Evolutionary conservation across 1,140 invertebrate species (phyloP).

Genomic region (Aphidius ervi): DNA sequence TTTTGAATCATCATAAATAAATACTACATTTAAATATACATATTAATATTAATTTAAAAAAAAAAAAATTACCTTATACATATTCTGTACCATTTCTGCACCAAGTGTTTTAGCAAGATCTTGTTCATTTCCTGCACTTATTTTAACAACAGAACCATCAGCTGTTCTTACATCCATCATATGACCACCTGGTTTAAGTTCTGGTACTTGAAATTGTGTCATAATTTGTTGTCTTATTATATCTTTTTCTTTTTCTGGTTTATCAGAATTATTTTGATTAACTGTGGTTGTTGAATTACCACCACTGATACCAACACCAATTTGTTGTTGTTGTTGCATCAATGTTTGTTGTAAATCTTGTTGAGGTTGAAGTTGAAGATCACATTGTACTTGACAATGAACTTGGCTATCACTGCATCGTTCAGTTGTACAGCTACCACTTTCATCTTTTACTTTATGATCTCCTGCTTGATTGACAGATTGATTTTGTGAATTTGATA

Average conservation of each 20-base stretch:
- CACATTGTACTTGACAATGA: conserved; percentile 49
- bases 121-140: conserved; percentile 64
- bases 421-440: conserved; percentile 45
- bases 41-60: not conserved
- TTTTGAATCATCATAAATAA: too few species aligned
- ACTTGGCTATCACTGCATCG: conserved; percentile 49
- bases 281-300: conserved; percentile 32
- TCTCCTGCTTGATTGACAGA: conserved; percentile 40
- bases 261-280: conserved; percentile 39
- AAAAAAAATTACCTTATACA: conserved; percentile 63
- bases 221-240: conserved; percentile 50
- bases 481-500: conserved; percentile 39
- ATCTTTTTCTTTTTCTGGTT: conserved; percentile 45
- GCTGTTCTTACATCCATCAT: conserved; percentile 68
- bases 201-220: conserved; percentile 53
- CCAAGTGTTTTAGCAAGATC: conserved; percentile 65
- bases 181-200: conserved; percentile 53
- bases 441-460: conserved; percentile 48
- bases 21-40: conserved; percentile 1
- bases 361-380: conserved; percentile 48
- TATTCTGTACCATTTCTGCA: conserved; percentile 67
- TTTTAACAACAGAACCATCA: conserved; percentile 69
- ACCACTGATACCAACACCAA: conserved; percentile 40
- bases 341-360: conserved; percentile 49
- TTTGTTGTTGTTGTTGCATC: conserved; percentile 46